These are phyloP conservation scores for Cantharis rufa DNA, from an alignment of 2,888 invertebrate species.

Conservation along the genomic window DNA sequence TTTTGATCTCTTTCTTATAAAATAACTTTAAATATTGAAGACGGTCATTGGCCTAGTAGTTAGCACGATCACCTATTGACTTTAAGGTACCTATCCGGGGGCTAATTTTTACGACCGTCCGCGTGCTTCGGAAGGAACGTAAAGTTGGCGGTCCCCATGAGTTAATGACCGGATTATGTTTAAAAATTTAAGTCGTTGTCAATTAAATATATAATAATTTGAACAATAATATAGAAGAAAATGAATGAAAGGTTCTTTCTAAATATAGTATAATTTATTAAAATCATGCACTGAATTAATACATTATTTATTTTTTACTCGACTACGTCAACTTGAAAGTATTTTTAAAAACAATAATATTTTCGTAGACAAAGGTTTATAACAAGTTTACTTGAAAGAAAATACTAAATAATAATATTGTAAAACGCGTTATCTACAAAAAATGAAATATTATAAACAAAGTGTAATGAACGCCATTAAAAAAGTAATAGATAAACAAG, in stretches of 20 bases:
- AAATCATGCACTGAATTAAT: background rate
- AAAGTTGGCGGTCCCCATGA: too few species aligned
- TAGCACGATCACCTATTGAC: too few species aligned
- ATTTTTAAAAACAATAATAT: background rate
- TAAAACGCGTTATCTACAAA: background rate
- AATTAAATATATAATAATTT: too few species aligned
- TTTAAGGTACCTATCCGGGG: too few species aligned
- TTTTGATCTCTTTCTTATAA: too few species aligned
- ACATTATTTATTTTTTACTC: background rate
- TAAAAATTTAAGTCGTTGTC: too few species aligned
- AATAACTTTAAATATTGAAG: too few species aligned
- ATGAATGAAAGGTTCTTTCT: background rate
- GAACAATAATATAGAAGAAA: too few species aligned
- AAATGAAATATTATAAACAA: background rate
- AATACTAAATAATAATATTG: background rate
- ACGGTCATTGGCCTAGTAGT: too few species aligned
- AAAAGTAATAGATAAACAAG: background rate
- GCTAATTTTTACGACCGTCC: too few species aligned
- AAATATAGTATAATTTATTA: background rate
- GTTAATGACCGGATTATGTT: too few species aligned
- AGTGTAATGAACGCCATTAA: background rate
- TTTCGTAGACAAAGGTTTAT: background rate
- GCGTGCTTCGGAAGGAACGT: too few species aligned
- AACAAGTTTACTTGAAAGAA: background rate
- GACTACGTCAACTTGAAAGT: background rate